Evolutionary conservation across 2,113 vertebrate species (phyloP).

Genomic region (Prionailurus bengalensis): DNA sequence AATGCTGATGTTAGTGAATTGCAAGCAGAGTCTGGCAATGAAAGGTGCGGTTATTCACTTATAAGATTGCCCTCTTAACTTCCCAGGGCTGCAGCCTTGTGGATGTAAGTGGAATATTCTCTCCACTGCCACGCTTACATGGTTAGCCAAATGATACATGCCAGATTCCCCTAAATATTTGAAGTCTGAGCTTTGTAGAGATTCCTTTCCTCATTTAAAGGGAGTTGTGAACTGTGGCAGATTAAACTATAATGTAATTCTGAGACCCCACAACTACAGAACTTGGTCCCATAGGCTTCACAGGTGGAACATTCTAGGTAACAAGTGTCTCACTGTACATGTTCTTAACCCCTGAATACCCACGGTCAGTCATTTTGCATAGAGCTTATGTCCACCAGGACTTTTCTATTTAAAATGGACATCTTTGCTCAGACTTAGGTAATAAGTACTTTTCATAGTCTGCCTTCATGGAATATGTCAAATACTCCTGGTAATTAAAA

Average conservation of each 20-base stretch:
- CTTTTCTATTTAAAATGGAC: conserved; percentile 43
- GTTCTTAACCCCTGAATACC: background rate
- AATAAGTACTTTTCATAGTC: background rate
- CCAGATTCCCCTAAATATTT: background rate
- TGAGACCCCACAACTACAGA: background rate
- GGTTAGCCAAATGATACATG: background rate
- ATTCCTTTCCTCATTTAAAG: background rate
- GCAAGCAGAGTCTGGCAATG: background rate
- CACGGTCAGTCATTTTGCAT: background rate
- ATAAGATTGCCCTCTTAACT: background rate
- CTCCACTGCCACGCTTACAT: background rate
- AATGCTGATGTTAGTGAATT: background rate
- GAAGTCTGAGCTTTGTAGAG: background rate
- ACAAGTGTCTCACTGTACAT: background rate
- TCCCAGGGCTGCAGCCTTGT: background rate
- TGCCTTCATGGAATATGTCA: background rate
- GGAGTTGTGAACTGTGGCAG: background rate
- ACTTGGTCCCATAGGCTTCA: background rate
- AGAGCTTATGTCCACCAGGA: background rate
- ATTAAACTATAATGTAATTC: background rate
- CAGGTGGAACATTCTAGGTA: background rate
- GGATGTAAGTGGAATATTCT: background rate
- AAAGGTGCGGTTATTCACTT: background rate
- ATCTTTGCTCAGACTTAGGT: background rate
- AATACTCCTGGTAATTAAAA: background rate